These are phyloP conservation scores for Delia radicum DNA, from an alignment of 1,140 invertebrate species.

Conservation along the genomic window DNA sequence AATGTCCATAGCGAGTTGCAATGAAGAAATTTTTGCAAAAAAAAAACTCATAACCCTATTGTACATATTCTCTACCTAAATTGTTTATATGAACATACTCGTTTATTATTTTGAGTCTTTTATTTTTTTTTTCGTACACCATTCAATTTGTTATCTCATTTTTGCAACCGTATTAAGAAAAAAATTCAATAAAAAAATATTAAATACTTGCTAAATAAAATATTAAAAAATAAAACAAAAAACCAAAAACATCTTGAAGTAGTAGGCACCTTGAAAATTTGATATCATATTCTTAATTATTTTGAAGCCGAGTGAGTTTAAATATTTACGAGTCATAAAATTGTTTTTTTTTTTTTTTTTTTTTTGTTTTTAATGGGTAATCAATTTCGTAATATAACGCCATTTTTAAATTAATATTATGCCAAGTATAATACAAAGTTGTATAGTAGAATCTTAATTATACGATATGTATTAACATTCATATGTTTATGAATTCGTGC, in stretches of 20 bases:
- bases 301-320: neutral
- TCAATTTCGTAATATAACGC: neutral
- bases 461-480: too few species aligned
- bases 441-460: too few species aligned
- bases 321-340: neutral
- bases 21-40: too few species aligned
- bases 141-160: neutral
- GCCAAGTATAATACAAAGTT: too few species aligned
- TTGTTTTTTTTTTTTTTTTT: neutral
- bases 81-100: neutral
- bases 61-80: neutral
- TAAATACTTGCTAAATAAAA: neutral
- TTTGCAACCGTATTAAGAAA: neutral
- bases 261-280: too few species aligned
- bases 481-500: too few species aligned
- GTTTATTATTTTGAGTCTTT: neutral
- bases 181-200: neutral
- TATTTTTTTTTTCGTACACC: neutral
- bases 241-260: neutral
- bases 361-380: neutral
- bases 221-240: neutral
- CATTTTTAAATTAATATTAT: neutral
- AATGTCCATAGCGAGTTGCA: too few species aligned
- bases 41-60: too few species aligned
- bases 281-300: neutral